A percentile compares a stretch with the other conserved stretches of the same genome.
phyloP scores from a whole-genome alignment of 2,113 vertebrate species.

The Calypte anna region DNA sequence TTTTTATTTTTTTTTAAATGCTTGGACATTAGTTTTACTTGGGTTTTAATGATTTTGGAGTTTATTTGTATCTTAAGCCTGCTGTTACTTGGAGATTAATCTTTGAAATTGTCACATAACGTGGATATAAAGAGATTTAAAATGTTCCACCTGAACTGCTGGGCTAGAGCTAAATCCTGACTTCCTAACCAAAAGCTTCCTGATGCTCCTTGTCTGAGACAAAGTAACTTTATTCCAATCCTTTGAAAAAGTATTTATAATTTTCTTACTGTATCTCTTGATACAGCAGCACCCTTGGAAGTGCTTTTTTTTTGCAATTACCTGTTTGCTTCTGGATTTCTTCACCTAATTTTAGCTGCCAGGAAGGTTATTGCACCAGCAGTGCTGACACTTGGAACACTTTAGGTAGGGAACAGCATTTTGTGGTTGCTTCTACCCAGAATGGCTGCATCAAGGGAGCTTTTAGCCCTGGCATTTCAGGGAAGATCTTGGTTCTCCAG shows the following conservation, averaged over 20 bases:
- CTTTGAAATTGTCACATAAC: neutral
- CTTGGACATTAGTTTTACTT: neutral
- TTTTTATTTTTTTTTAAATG: neutral
- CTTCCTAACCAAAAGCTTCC: neutral
- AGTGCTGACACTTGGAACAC: neutral
- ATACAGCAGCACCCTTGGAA: neutral
- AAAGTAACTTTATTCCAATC: neutral
- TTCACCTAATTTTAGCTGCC: neutral
- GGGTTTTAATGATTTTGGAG: neutral
- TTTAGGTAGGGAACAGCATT: neutral
- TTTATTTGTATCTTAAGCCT: neutral
- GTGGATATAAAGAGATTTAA: neutral
- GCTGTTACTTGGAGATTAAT: neutral
- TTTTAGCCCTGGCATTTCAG: neutral
- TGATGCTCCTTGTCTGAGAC: neutral
- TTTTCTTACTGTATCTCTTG: neutral
- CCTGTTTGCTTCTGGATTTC: neutral
- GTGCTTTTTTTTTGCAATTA: neutral
- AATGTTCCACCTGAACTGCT: neutral
- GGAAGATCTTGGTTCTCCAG: neutral
- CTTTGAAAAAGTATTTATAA: neutral
- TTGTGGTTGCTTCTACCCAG: neutral
- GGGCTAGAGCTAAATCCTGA: neutral
- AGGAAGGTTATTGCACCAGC: fast-evolving
- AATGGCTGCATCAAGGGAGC: neutral